Conservation (phyloP, 2,888 invertebrate genomes). For the Rhagonycha fulva region DNA sequence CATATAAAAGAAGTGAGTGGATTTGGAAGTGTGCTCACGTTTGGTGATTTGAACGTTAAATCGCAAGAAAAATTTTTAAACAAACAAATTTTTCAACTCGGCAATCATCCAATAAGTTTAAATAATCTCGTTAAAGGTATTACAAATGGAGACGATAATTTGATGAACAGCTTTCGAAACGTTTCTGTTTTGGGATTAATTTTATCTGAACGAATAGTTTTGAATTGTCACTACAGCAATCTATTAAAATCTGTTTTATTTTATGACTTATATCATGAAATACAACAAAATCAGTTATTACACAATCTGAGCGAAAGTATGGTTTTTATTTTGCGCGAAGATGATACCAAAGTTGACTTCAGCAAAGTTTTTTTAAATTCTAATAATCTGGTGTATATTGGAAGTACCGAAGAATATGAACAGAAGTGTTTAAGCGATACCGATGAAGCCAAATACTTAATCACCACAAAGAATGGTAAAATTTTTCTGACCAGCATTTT, state of each 20-base stretch:
- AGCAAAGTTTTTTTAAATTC: neutral
- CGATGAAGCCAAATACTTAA: constrained; percentile 8
- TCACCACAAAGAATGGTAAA: neutral
- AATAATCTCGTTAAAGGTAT: constrained; percentile 2
- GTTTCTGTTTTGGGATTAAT: constrained; percentile 1
- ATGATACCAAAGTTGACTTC: neutral
- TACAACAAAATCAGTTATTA: neutral
- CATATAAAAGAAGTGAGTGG: neutral
- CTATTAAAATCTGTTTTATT: constrained; percentile 1
- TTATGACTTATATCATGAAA: constrained; percentile 3
- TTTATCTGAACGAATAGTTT: neutral
- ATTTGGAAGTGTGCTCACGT: constrained; percentile 7
- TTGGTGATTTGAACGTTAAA: constrained; percentile 7
- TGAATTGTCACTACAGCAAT: constrained; percentile 5
- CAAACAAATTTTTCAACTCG: constrained; percentile 1
- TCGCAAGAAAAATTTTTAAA: constrained; percentile 7
- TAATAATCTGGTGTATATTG: neutral
- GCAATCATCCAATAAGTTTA: constrained; percentile 3
- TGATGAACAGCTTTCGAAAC: neutral
- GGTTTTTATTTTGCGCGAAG: constrained; percentile 4
- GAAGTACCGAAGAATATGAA: constrained; percentile 3
- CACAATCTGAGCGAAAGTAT: neutral
- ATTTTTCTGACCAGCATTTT: constrained; percentile 7
- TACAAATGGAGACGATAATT: neutral
- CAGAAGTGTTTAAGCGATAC: constrained; percentile 6